Base-by-base conservation (phyloP, 2,888 invertebrate species). In the Metallyticus violacea region DNA sequence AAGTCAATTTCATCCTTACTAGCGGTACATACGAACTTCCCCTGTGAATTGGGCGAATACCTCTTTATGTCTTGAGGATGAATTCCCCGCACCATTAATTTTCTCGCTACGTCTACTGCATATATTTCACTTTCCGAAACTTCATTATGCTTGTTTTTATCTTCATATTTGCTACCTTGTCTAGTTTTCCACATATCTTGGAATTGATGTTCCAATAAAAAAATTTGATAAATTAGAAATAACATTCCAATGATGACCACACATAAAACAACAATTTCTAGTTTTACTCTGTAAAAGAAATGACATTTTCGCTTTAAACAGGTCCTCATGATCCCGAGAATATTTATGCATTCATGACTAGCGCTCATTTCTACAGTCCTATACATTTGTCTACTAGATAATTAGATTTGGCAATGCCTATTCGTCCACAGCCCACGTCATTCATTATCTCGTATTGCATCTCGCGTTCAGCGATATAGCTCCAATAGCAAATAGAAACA, bases 1-100 rank as follows among this genome's bases (percentile, higher is more conserved):
- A 95, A 97, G 1, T 93, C 91, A 85, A 95, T 93, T 88, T 92
- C 91, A 86, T 91, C 90, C 87, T 91, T 92, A 15, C 92, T 91
- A 85, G 90, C 90, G 85, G 93, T 90, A 85, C 94, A 94, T 79
- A 91, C 90, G 88, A 93, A 93, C 81, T 91, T 92, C 0, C 92
- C 92, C 6, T 90, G 90, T 7, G 90, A 90, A 88, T 93, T 92
- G 1, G 93, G 92, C 86, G 91, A 91, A 87, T 93, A 93, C 4
- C 91, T 77, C 6, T 4, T 7, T 25, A 4, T 85, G 30, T 85
- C 85, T n/a, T n/a, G 22, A 26, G n/a, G 25, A 76, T 27, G 77
- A 76, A 85, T 62, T 15, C 85, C 85, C 27, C 76, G 30, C 26
- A 81, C 29, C 22, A 9, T 1, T 5, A 26, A 22, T 9, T 5